phyloP scores from a whole-genome alignment of 2,113 vertebrate species.

The Pseudopodoces humilis region DNA sequence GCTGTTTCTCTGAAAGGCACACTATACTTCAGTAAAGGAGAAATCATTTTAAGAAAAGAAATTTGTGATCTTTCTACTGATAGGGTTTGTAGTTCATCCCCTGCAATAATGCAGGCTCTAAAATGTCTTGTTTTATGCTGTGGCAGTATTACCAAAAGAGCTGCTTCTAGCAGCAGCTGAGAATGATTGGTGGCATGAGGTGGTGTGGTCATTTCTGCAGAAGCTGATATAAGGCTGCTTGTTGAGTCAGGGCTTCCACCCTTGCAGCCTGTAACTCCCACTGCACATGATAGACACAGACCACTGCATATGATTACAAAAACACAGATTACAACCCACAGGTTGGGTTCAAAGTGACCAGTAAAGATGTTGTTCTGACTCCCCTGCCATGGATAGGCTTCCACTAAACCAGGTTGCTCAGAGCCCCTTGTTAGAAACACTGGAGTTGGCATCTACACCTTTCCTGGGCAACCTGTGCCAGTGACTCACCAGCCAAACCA shows the following conservation, averaged over 20 bases:
- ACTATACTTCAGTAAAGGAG: not conserved
- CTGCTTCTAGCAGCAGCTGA: not conserved
- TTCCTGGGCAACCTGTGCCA: not conserved
- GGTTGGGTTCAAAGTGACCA: rapidly evolving
- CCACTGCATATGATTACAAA: not conserved
- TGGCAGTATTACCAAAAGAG: not conserved
- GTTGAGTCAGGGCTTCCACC: not conserved
- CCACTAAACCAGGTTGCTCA: not conserved
- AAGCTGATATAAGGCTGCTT: not conserved
- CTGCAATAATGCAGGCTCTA: not conserved
- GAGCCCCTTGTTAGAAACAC: not conserved
- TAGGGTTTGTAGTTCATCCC: not conserved
- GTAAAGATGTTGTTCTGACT: not conserved
- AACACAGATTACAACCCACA: not conserved
- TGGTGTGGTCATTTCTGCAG: not conserved
- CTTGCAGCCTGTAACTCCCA: not conserved
- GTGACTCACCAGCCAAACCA: not conserved
- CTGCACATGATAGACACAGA: rapidly evolving
- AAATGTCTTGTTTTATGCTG: not conserved
- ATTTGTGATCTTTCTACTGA: not conserved
- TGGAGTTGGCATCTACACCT: not conserved
- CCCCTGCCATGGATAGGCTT: not conserved
- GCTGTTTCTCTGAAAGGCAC: not conserved
- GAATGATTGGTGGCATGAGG: not conserved
- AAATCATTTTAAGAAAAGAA: not conserved